These are phyloP conservation scores for Sebastes flavidus DNA, from an alignment of 2,797 vertebrate species.

Conservation along the genomic window DNA sequence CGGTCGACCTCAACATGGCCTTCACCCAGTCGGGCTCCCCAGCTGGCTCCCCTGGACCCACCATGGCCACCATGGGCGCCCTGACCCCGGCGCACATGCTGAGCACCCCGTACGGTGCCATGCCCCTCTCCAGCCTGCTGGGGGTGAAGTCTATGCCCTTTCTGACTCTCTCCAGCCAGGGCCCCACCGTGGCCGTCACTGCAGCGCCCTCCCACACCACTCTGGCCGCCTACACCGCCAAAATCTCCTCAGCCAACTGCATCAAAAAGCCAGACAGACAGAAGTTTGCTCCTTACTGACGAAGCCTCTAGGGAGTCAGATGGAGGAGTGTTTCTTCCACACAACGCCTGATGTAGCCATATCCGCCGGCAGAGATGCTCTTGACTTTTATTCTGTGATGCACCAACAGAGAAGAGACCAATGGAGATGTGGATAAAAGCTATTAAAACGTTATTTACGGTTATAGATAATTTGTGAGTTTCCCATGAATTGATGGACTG, in stretches of 20 bases:
- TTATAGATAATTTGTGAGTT: slow-evolving; percentile 74
- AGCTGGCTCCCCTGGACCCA: slow-evolving; percentile 74
- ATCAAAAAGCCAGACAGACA: slow-evolving; percentile 95
- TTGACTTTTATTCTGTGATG: slow-evolving; percentile 69
- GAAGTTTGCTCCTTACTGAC: slow-evolving; percentile 94
- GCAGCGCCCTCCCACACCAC: slow-evolving; percentile 82
- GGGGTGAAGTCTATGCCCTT: slow-evolving; percentile 92
- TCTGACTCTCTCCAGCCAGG: slow-evolving; percentile 88
- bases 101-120: slow-evolving; percentile 85
- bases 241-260: slow-evolving; percentile 93
- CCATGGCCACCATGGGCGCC: slow-evolving; percentile 84
- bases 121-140: slow-evolving; percentile 92
- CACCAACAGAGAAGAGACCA: slow-evolving; percentile 78
- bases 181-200: slow-evolving; percentile 79
- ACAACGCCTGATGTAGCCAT: slow-evolving; percentile 78
- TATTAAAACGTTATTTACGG: slow-evolving; percentile 66
- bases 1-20: slow-evolving; percentile 90
- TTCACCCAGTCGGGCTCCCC: slow-evolving; percentile 87
- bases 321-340: slow-evolving; percentile 67
- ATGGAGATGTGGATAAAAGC: slow-evolving; percentile 63
- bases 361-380: slow-evolving; percentile 72
- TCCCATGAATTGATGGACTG: slow-evolving; percentile 68
- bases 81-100: slow-evolving; percentile 85
- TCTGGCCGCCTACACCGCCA: slow-evolving; percentile 90
- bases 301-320: slow-evolving; percentile 23